Base-by-base conservation (phyloP, 1,140 invertebrate genomes). In the Danaus melanippus region DNA sequence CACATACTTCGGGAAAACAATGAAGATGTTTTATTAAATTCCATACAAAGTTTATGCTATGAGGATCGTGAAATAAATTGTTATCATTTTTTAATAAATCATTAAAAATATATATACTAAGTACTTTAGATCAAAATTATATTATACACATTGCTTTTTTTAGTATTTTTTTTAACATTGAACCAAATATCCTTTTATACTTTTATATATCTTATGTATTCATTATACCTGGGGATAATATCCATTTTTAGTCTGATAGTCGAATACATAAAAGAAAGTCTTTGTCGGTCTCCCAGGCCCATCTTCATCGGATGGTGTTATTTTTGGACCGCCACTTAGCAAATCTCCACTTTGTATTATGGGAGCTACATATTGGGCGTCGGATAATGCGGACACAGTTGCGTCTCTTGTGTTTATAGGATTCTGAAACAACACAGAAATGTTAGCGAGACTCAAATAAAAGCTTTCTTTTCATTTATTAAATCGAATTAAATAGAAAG, bases 181-280 rank as follows among this genome's bases (percentile, higher is more conserved):
- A 15, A 15, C 1, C 15, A 15, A 15, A 15, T 15, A 15, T 1
- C 3, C 15, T 15, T 15, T 15, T 15, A 15, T 15, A 15, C 1
- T 15, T 15, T 15, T 15, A 15, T 15, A 15, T 15, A 15, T 15
- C 3, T 15, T 15, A 7, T 32, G 5, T 44, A 44, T 44, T 44
- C 10, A 45, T 60, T 59, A 60, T 79, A 95, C 93, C 90, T 93
- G 93, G 7, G 94, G 94, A 87, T 95, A 96, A 75, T 94, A 93
- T 6, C 96, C 95, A 58, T 97, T 94, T 67, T 94, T 96, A 0
- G 94, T 95, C 69, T 98, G 96, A 83, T 98, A 96, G 73, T 95
- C 94, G 71, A 97, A 97, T 2, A 97, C 95, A 79, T 97, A 97
- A 81, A 97, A 97, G 78, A 92, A 98, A 0, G 93, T 92, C 53